These are phyloP conservation scores for Chondrilla cf. caribensis DNA, from an alignment of 37 sponge, comb jelly and placozoan species.

Conservation along the genomic window DNA sequence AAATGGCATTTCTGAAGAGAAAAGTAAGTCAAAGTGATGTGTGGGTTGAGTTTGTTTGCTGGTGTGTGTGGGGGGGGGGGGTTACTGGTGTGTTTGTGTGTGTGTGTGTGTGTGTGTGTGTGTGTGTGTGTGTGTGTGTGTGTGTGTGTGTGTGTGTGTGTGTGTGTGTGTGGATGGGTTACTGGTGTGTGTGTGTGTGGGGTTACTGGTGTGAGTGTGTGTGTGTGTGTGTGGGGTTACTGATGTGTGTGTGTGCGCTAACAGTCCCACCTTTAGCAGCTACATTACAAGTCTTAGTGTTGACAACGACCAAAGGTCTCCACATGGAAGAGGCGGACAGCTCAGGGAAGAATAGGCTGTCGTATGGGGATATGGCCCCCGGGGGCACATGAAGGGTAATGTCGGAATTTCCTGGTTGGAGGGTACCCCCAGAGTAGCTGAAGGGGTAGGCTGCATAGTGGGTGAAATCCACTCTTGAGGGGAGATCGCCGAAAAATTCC, in stretches of 20 bases:
- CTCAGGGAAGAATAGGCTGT: slow-evolving; percentile 22
- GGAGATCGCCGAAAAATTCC: neutral
- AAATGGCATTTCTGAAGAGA: neutral
- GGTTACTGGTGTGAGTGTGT: too few species aligned
- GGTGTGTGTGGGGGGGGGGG: too few species aligned
- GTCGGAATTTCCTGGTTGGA: slow-evolving; percentile 20
- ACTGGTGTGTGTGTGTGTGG: too few species aligned
- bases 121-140: too few species aligned
- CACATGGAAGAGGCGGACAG: slow-evolving; percentile 5
- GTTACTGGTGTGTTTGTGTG: too few species aligned
- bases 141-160: too few species aligned
- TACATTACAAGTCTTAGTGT: neutral
- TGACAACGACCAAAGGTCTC: slow-evolving; percentile 12
- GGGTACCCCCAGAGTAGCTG: slow-evolving; percentile 17
- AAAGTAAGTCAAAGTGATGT: neutral
- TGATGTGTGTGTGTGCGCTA: too few species aligned
- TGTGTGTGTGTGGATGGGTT: too few species aligned
- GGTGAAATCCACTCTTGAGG: slow-evolving; percentile 10
- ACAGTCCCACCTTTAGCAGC: too few species aligned
- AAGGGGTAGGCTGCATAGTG: slow-evolving; percentile 24
- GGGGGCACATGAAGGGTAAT: slow-evolving; percentile 12
- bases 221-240: too few species aligned
- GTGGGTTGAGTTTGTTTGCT: too few species aligned
- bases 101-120: too few species aligned
- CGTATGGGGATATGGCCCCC: slow-evolving; percentile 27